phyloP scores from a whole-genome alignment of 2,113 vertebrate genomes.

The Galemys pyrenaicus region DNA sequence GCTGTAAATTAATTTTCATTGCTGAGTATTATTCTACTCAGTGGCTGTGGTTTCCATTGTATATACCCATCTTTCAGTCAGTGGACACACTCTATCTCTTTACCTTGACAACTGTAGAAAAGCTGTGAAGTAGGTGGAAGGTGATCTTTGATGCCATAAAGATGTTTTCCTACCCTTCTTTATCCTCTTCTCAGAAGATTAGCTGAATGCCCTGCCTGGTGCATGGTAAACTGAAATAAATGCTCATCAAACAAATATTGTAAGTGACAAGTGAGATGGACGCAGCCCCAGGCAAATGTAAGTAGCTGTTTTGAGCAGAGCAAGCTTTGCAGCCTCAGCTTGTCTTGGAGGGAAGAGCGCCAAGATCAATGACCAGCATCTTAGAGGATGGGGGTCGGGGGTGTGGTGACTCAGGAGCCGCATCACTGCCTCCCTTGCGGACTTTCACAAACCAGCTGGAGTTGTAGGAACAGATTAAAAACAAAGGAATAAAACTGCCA shows the following conservation, averaged over 20 bases:
- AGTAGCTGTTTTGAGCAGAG: background rate
- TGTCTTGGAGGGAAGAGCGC: background rate
- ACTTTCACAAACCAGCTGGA: background rate
- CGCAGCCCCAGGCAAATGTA: background rate
- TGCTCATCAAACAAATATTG: background rate
- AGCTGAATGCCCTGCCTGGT: background rate
- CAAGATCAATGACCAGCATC: background rate
- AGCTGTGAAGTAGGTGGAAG: background rate
- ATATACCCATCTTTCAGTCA: background rate
- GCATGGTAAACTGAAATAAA: background rate
- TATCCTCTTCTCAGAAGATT: background rate
- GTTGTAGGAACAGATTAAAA: background rate
- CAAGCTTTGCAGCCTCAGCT: background rate
- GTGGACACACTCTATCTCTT: background rate
- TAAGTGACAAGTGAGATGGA: constrained; percentile 3
- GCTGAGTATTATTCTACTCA: background rate
- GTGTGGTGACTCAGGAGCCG: background rate
- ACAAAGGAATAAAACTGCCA: background rate
- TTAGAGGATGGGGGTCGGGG: background rate
- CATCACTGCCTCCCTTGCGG: background rate
- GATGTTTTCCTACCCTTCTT: background rate
- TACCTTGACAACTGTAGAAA: background rate
- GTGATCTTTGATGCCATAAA: background rate
- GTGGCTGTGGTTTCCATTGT: background rate
- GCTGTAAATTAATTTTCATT: background rate